Evolutionary conservation across 2,888 invertebrate species (phyloP), one percentile per base, ranked within the genome.

Genomic region (Sinentomon sp.): DNA sequence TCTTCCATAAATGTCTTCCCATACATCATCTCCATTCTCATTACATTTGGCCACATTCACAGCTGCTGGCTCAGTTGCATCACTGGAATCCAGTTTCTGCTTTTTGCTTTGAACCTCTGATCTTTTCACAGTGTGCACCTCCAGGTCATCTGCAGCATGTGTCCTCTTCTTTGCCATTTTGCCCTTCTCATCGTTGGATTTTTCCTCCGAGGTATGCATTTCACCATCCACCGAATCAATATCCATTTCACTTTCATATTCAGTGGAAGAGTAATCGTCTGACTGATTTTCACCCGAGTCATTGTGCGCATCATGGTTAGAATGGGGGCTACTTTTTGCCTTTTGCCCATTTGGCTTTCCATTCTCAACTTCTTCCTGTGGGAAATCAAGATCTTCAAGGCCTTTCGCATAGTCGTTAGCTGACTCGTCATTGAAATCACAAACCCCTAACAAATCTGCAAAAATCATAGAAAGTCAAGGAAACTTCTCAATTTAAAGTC

Each of bases 1-100:
- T 36, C 87, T 61, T 1, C 89, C 89, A 54, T 92, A 89, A 49
- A 92, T 89, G 56, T 92, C 89, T 59, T 89, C 82, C 70, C 72
- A 74, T 6, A 51, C 47, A 23, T 51, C 51, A 38, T 49, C 46
- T n/a, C 41, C 40, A 13, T 34, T 36, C 7, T 31, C 28, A 7
- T 35, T 34, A 25, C 28, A 30, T 19, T 32, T 17, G 18, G 17
- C 12, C 3, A 16, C 21, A 23, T 10, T 20, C 21, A 6, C 16
- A 20, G n/a, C 23, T 5, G 16, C 12, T 5, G 21, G 6, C 5
- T 22, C 21, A 23, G 12, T 16, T 31, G 21, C 31, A 19, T 30
- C 30, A 9, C 13, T 20, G 16, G 20, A 25, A 22, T 34, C 31
- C 22, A 21, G 28, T 28, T 28, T 14, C 5, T 16, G 16, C 9